These are phyloP conservation scores for Eumerus sabulonum DNA, from an alignment of 2,888 invertebrate species.

Conservation along the genomic window DNA sequence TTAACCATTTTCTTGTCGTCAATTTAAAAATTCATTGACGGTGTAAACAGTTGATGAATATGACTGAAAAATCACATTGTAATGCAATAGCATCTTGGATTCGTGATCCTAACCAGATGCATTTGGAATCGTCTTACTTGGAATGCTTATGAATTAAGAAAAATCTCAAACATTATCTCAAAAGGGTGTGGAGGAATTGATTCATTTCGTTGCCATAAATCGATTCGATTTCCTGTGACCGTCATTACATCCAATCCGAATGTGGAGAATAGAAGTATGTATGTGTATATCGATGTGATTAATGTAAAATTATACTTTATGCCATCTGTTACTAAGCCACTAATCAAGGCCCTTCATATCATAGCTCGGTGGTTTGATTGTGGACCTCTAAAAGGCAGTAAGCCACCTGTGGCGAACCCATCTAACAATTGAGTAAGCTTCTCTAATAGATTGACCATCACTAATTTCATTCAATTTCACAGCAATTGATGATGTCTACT, in stretches of 20 bases:
- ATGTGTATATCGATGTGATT: conserved; percentile 2
- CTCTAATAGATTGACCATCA: conserved; percentile 56
- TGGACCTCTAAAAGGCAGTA: conserved; percentile 30
- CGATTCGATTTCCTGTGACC: conserved; percentile 21
- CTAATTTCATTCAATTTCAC: conserved; percentile 58
- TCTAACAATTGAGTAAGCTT: conserved; percentile 41
- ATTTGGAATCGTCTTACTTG: no score
- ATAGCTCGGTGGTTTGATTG: not conserved
- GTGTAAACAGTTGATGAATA: no score
- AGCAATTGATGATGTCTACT: conserved; percentile 56
- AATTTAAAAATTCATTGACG: no score
- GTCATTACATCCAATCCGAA: not conserved
- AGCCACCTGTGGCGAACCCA: conserved; percentile 50
- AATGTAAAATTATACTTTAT: conserved; percentile 14
- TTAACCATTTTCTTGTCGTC: no score
- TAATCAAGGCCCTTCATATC: conserved; percentile 15
- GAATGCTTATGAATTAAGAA: no score
- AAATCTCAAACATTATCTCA: no score
- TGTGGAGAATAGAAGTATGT: not conserved
- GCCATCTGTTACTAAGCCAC: conserved; percentile 24
- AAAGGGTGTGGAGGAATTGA: no score
- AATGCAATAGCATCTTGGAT: no score
- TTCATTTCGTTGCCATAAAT: conserved; percentile 11
- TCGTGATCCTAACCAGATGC: no score
- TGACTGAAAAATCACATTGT: no score